phyloP scores from a whole-genome alignment of 2,113 vertebrate species.

The Podiceps cristatus region DNA sequence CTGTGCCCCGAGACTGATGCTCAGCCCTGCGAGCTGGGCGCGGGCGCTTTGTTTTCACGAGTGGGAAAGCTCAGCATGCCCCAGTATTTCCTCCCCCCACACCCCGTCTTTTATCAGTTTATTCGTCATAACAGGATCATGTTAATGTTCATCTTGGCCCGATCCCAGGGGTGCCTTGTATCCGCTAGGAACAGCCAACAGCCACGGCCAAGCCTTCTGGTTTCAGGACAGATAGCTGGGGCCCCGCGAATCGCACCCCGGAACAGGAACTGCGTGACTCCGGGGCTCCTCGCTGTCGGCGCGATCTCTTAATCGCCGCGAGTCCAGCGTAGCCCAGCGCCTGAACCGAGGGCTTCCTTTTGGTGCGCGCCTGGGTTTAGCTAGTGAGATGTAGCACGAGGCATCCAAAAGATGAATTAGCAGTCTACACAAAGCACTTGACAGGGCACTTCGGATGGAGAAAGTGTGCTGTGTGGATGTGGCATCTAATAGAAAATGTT shows the following conservation, averaged over 20 bases:
- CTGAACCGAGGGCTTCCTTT: not conserved
- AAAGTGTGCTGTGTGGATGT: not conserved
- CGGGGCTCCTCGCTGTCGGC: accelerated
- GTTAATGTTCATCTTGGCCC: not conserved
- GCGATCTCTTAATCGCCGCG: accelerated
- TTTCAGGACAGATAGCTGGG: not conserved
- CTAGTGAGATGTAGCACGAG: not conserved
- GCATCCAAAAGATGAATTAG: accelerated
- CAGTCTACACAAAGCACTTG: not conserved
- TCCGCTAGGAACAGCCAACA: not conserved
- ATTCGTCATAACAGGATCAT: not conserved
- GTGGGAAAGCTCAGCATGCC: not conserved
- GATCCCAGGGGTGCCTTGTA: not conserved
- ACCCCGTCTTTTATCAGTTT: not conserved
- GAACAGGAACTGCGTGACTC: not conserved
- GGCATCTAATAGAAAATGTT: not conserved
- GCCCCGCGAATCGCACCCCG: accelerated
- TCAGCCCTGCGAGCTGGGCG: not conserved
- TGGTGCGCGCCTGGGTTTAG: accelerated
- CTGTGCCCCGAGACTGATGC: not conserved
- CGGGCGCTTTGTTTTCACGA: not conserved
- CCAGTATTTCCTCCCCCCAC: not conserved
- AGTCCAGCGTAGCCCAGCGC: accelerated
- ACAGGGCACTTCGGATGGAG: not conserved
- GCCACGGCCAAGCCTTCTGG: not conserved